Percentiles rank a stretch among this genome's conserved stretches.
These are phyloP conservation scores for Sitta europaea DNA, from an alignment of 2,113 vertebrate genomes.

Conservation along the genomic window DNA sequence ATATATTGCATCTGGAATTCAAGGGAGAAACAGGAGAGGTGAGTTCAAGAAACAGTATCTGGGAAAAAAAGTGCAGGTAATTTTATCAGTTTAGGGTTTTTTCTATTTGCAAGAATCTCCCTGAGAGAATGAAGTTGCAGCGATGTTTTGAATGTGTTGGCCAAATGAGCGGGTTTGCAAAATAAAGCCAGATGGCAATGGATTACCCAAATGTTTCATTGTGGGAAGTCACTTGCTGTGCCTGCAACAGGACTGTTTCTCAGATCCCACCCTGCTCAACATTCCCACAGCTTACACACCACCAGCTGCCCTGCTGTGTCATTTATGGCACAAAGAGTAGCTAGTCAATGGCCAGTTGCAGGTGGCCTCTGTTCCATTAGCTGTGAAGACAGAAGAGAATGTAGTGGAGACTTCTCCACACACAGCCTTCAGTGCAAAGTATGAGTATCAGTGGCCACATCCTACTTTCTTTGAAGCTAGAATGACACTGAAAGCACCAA, in stretches of 20 bases:
- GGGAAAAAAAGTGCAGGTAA: rapidly evolving
- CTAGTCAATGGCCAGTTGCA: rapidly evolving
- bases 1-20: not conserved
- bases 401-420: not conserved
- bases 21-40: not conserved
- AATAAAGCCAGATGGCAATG: slow-evolving; percentile 51
- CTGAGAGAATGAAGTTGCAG: not conserved
- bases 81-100: not conserved
- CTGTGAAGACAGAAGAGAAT: not conserved
- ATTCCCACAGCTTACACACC: not conserved
- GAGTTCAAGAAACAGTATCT: not conserved
- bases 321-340: rapidly evolving
- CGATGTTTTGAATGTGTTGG: slow-evolving; percentile 1
- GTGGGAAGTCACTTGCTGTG: not conserved
- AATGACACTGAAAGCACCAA: rapidly evolving
- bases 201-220: slow-evolving; percentile 21
- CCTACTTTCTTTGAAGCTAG: not conserved
- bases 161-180: slow-evolving; percentile 35
- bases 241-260: not conserved
- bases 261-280: not conserved
- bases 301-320: not conserved
- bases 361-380: not conserved
- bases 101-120: not conserved
- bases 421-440: rapidly evolving
- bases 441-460: not conserved